A percentile compares a stretch with the other conserved stretches of the same genome.
phyloP scores from a whole-genome alignment of 2,888 invertebrate species.

The Euzophera pinguis region DNA sequence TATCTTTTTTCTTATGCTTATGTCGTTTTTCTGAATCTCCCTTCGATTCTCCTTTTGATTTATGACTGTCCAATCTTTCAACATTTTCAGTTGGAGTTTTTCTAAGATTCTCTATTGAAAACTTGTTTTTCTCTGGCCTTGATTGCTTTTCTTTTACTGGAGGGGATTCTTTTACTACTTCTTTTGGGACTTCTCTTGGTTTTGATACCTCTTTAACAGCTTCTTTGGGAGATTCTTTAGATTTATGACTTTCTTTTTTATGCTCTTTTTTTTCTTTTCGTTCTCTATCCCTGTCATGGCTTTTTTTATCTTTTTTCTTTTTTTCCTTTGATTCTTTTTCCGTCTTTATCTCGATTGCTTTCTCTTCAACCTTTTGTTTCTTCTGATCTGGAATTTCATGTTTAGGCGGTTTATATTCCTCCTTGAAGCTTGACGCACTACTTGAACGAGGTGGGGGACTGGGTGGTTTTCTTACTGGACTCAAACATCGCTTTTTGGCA shows the following conservation, averaged over 20 bases:
- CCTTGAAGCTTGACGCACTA: conserved; percentile 67
- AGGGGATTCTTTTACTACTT: conserved; percentile 50
- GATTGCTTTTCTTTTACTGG: conserved; percentile 55
- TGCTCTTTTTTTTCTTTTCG: conserved; percentile 79
- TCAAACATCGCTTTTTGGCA: conserved; percentile 57
- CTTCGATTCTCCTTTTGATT: conserved; percentile 75
- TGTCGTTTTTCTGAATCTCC: conserved; percentile 76
- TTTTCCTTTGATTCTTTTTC: conserved; percentile 77
- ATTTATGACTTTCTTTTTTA: conserved; percentile 77
- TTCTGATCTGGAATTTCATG: conserved; percentile 56
- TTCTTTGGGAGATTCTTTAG: conserved; percentile 67
- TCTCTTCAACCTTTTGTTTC: conserved; percentile 69
- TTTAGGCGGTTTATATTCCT: conserved; percentile 61
- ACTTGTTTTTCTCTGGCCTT: conserved; percentile 72
- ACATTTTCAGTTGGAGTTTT: conserved; percentile 66
- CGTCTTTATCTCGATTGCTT: conserved; percentile 73
- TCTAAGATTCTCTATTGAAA: conserved; percentile 69
- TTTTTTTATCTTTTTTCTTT: conserved; percentile 82
- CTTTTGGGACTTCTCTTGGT: conserved; percentile 52
- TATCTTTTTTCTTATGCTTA: conserved; percentile 83
- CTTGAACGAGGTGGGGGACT: conserved; percentile 61
- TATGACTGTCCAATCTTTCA: conserved; percentile 55
- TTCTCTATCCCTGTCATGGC: conserved; percentile 82
- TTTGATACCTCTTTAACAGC: conserved; percentile 51
- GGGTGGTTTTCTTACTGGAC: conserved; percentile 52